Base-by-base conservation (phyloP, 2,888 invertebrate genomes). In the Torymus auratus region DNA sequence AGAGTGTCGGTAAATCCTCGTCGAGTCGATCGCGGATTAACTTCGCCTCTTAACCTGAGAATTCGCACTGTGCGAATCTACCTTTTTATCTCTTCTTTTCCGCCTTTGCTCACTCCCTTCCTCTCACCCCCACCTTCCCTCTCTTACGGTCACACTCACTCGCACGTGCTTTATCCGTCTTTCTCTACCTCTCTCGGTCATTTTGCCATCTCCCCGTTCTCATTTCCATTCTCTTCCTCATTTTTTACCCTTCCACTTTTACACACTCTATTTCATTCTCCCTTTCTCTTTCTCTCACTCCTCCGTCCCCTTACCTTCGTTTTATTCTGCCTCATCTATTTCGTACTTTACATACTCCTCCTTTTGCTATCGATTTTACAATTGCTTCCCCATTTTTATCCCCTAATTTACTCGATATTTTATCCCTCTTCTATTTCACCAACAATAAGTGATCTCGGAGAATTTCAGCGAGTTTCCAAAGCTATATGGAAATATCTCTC, bases 1-100 rank as follows among this genome's bases (percentile, higher is more conserved):
- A 80, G 80, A 82, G 82, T 80, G 82, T 80, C 82, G 80, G 80
- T 80, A 80, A 82, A 82, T 82, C 80, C 80, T 62, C 82, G 70
- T 69, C 69, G 77, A 82, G 80, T 82, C 80, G 78, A 82, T 82
- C 82, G 71, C 61, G 82, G 80, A 82, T 82, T 82, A 82, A 80
- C 80, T 78, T 82, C 76, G 65, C 73, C 76, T 82, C 76, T 79
- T 79, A 74, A 70, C 61, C 62, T 20, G 56, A 67, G 53, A 76
- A 77, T 72, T 77, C 72, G 76, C 73, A 62, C 17, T 17, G 41
- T 41, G 53, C 65, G 65, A 80, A 80, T 80, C 76, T 68, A 72
- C 76, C 67, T 67, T 80, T 80, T 71, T 68, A 62, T 74, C 70
- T 74, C 28, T 58, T 23, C 20, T 60, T 62, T 61, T 50, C 20